A percentile compares a stretch with the other conserved stretches of the same genome.
Conservation (phyloP, 2,888 invertebrate species). For the Apamea epomidion region DNA sequence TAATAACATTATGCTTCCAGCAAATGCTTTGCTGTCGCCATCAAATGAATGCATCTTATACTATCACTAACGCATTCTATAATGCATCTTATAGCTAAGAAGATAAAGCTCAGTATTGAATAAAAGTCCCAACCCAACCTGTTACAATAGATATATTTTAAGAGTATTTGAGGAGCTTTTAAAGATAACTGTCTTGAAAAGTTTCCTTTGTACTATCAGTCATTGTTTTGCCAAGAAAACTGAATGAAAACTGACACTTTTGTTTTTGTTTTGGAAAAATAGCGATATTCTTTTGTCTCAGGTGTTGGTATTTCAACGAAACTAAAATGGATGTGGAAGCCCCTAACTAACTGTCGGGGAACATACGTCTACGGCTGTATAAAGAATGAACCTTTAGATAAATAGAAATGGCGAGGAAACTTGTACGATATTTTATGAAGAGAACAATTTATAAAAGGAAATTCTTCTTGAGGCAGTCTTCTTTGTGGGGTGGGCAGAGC, state of each 20-base stretch:
- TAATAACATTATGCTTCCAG: slow-evolving; percentile 65
- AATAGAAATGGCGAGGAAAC: slow-evolving; percentile 58
- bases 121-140: slow-evolving; percentile 54
- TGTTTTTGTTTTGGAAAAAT: slow-evolving; percentile 75
- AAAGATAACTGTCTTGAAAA: slow-evolving; percentile 86
- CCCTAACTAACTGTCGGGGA: slow-evolving; percentile 60
- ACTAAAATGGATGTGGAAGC: slow-evolving; percentile 56
- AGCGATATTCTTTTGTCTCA: slow-evolving; percentile 74
- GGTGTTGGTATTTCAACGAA: slow-evolving; percentile 61
- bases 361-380: slow-evolving; percentile 51
- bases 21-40: slow-evolving; percentile 50
- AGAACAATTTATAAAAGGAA: slow-evolving; percentile 59
- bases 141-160: slow-evolving; percentile 79
- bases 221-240: slow-evolving; percentile 80
- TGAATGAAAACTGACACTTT: slow-evolving; percentile 76
- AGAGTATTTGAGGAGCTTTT: slow-evolving; percentile 86
- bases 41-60: slow-evolving; percentile 58
- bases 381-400: slow-evolving; percentile 62
- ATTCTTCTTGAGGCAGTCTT: slow-evolving; percentile 35
- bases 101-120: slow-evolving; percentile 68
- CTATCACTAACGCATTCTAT: slow-evolving; percentile 32
- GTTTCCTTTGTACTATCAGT: slow-evolving; percentile 86
- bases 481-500: slow-evolving; percentile 17
- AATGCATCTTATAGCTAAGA: slow-evolving; percentile 59
- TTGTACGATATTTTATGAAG: slow-evolving; percentile 57